Base-by-base conservation (phyloP, 2,888 invertebrate species). In the Clepsis dumicolana region DNA sequence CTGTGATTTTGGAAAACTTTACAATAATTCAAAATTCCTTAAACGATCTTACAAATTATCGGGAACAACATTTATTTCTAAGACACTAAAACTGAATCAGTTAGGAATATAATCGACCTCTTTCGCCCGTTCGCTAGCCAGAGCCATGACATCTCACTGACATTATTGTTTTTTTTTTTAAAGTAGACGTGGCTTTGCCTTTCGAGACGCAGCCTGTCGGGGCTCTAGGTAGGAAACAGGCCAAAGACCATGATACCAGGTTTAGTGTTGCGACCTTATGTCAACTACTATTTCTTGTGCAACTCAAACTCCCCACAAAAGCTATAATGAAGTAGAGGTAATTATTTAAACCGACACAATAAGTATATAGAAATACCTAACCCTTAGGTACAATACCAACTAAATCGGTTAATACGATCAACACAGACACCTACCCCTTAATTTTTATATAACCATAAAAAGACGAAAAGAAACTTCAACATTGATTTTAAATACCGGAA, bases 331-430 rank as follows among this genome's bases (percentile, higher is more conserved):
- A 85, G 80, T 80, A 91, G 91, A 92, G 90, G 91, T 91, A 92
- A 90, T 88, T 83, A 87, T 88, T 90, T 88, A 89, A 91, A 91
- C 87, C 86, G 91, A 91, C 92, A 91, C 89, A 91, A 91, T 91
- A 90, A 90, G 86, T 91, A 91, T 88, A 92, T 90, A 91, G 89
- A 90, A 89, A 90, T 88, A 92, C 88, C 91, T 91, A 92, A 87
- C 75, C 73, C 79, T 89, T 88, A 90, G 89, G 89, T 85, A 87
- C 85, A 86, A 87, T 90, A 90, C 84, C 85, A 93, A 93, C 91
- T 93, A 92, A 93, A 93, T 89, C 87, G 88, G 89, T 89, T 90
- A 84, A 83, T 86, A 90, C 86, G 83, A 87, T 83, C 90, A 92
- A 93, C 92, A 93, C 90, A 92, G 90, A 89, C 89, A 89, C 77